Percentiles rank a stretch among this genome's conserved stretches.
These are phyloP conservation scores for Megastigmus dorsalis DNA, from an alignment of 2,888 invertebrate species.

Conservation along the genomic window DNA sequence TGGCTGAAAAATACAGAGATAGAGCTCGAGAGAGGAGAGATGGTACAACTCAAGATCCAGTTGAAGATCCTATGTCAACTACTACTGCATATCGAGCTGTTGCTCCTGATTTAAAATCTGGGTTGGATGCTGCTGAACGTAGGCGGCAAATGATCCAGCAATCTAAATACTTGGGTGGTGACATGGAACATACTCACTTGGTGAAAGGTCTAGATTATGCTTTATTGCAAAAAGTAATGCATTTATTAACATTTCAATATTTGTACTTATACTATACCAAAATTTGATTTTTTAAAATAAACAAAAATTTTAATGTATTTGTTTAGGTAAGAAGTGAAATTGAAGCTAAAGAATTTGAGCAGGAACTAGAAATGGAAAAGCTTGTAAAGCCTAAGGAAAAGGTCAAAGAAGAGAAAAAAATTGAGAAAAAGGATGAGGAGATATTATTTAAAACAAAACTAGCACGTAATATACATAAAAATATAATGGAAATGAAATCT, in stretches of 20 bases:
- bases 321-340: conserved; percentile 90
- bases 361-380: conserved; percentile 88
- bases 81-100: conserved; percentile 94
- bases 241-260: no score
- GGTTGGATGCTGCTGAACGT: conserved; percentile 95
- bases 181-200: conserved; percentile 99
- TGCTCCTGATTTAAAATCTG: conserved; percentile 95
- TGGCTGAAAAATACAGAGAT: conserved; percentile 95
- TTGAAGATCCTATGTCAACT: conserved; percentile 89
- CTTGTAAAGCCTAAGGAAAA: conserved; percentile 78
- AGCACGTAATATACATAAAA: conserved; percentile 85
- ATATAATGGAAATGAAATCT: conserved; percentile 81
- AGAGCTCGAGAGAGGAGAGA: conserved; percentile 93
- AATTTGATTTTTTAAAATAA: no score
- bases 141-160: conserved; percentile 96
- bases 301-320: conserved; percentile 54
- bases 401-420: conserved; percentile 74
- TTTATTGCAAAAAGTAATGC: conserved; percentile 88
- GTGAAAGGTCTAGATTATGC: conserved; percentile 98
- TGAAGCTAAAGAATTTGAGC: conserved; percentile 83
- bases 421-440: conserved; percentile 82
- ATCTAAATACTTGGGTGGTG: conserved; percentile 99
- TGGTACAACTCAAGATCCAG: conserved; percentile 87
- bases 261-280: no score
- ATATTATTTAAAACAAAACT: conserved; percentile 89